phyloP scores from a whole-genome alignment of 2,797 vertebrate species.

The Delichon dasypus region DNA sequence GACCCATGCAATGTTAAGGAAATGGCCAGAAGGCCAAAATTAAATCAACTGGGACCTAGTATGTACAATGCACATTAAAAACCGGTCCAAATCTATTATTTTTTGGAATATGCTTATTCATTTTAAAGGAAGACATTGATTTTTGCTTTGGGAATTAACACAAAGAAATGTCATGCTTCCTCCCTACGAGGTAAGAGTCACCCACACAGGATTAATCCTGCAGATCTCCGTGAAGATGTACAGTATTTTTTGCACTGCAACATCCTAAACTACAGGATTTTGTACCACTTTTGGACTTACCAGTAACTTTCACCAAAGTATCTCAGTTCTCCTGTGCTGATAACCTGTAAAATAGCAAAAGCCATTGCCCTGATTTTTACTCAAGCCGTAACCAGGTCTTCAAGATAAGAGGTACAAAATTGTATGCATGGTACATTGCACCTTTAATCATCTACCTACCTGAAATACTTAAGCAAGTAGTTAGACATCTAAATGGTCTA shows the following conservation, averaged over 20 bases:
- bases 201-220: not conserved
- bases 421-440: slow-evolving; percentile 62
- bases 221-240: not conserved
- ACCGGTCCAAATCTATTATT: not conserved
- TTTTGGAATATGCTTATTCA: not conserved
- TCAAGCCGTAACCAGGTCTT: slow-evolving; percentile 14
- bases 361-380: slow-evolving; percentile 17
- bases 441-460: slow-evolving; percentile 65
- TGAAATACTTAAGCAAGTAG: slow-evolving; percentile 41
- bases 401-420: slow-evolving; percentile 47
- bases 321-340: not conserved
- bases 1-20: slow-evolving; percentile 31
- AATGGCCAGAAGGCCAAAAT: slow-evolving; percentile 44
- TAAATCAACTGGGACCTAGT: slow-evolving; percentile 1
- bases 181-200: not conserved
- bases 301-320: not conserved
- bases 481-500: slow-evolving; percentile 58
- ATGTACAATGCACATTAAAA: not conserved
- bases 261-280: not conserved
- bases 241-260: not conserved
- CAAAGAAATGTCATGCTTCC: not conserved
- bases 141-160: not conserved
- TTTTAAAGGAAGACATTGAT: not conserved
- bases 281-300: not conserved
- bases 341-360: slow-evolving; percentile 25